Evolutionary conservation across 2,113 vertebrate genomes (phyloP), one percentile per base, ranked within the genome.

Genomic region (Heterotilapia buettikoferi): DNA sequence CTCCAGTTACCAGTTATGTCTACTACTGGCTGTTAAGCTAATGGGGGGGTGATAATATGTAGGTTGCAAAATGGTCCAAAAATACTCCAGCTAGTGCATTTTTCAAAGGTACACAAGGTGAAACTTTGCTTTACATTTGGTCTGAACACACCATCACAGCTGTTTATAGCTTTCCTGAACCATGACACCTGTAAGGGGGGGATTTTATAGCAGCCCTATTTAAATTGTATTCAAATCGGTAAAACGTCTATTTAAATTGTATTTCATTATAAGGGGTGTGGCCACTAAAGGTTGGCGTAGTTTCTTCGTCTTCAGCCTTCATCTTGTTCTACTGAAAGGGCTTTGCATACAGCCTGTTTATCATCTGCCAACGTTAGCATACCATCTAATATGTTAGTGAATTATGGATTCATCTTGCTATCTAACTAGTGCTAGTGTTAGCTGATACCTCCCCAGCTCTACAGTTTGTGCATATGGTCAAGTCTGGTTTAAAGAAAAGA

Each of bases 311-410:
- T n/a, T 21, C n/a, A 54, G 53, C 3, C 53, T 54, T 1, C 31
- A 2, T 7, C 31, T 63, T 33, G 31, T 66, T 36, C 61, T 1
- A 63, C 1, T 63, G 0, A 0, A 63, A n/a, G 18, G 9, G 1
- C 18, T 63, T 36, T 36, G 31, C 12, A 36, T 0, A 5, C 16
- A 11, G 9, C 16, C 29, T 2, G 29, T 63, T 63, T 19, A 11
- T 36, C 59, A 63, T 33, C 31, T 11, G 31, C 31, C 18, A 63
- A 36, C 1, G 2, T 63, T 63, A 36, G 16, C 59, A 63, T 36
- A 11, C 18, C 18, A 12, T 63, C 6, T 1, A n/a, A 36, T 3
- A 63, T 63, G 31, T 19, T 31, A 36, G 59, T 63, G 31, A 63
- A 12, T 36, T 63, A 36, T n/a, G 31, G 9, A 63, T n/a, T 33